These are phyloP conservation scores for Oxyura jamaicensis DNA, from an alignment of 2,113 vertebrate genomes.

Conservation along the genomic window DNA sequence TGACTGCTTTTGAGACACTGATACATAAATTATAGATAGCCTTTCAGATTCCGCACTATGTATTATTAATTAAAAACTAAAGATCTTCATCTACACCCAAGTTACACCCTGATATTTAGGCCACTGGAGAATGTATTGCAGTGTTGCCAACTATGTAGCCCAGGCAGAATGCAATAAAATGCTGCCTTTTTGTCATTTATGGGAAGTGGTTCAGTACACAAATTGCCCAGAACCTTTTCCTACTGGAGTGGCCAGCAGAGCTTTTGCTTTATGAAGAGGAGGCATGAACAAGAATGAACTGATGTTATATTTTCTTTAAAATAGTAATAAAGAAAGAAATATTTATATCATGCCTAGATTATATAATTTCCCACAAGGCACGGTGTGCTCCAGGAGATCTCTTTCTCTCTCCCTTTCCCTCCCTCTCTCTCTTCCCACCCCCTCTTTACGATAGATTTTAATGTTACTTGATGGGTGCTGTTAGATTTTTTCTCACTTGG, in stretches of 20 bases:
- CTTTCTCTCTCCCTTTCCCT: not conserved
- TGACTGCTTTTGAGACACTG: slow-evolving; percentile 68
- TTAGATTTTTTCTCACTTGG: not conserved
- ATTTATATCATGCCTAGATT: not conserved
- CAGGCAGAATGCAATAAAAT: not conserved
- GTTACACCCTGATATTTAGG: slow-evolving; percentile 54
- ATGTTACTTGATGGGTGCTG: not conserved
- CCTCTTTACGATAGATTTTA: not conserved
- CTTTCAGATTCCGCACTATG: slow-evolving; percentile 68
- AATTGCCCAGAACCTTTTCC: not conserved
- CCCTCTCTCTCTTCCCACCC: not conserved
- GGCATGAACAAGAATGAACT: not conserved
- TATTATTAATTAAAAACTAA: slow-evolving; percentile 80
- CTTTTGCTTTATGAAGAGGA: not conserved
- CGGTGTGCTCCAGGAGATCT: not conserved
- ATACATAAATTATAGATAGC: slow-evolving; percentile 76
- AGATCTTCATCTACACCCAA: slow-evolving; percentile 64
- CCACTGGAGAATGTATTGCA: slow-evolving; percentile 22
- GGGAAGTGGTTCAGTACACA: not conserved
- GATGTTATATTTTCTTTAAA: not conserved
- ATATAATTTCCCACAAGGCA: not conserved
- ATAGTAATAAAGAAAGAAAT: not conserved
- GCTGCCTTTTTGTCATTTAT: slow-evolving; percentile 1
- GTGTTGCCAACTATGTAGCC: slow-evolving; percentile 7
- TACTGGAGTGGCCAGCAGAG: not conserved